phyloP scores from a whole-genome alignment of 2,113 vertebrate genomes.

The Cygnus atratus region DNA sequence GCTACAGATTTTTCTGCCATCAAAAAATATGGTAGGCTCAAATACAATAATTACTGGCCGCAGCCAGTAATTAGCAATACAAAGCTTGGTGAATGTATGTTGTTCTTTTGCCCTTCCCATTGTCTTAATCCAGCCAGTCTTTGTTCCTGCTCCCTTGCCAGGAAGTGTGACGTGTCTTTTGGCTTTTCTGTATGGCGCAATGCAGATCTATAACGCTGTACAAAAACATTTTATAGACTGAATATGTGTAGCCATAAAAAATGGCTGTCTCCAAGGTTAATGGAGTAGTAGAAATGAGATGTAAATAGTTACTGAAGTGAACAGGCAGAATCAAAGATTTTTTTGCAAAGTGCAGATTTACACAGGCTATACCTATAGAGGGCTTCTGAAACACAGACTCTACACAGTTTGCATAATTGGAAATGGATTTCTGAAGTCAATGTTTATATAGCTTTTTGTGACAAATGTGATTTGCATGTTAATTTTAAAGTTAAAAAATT shows the following conservation, averaged over 20 bases:
- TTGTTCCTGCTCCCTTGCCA: conserved; percentile 17
- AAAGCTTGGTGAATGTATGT: conserved; percentile 1
- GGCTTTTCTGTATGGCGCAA: conserved; percentile 3
- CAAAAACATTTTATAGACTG: conserved; percentile 8
- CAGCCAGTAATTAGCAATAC: neutral
- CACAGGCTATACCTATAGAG: neutral
- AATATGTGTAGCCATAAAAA: neutral
- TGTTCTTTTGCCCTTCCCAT: conserved; percentile 24
- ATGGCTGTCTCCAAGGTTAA: neutral
- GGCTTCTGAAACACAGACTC: neutral
- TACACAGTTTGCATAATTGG: neutral
- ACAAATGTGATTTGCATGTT: conserved; percentile 17
- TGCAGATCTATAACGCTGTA: conserved; percentile 37
- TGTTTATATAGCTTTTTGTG: neutral
- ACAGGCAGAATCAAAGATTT: neutral
- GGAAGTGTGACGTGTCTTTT: neutral
- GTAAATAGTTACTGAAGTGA: conserved; percentile 37
- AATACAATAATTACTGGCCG: neutral
- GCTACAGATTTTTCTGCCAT: neutral
- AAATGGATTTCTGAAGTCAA: conserved; percentile 12
- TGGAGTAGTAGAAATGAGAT: conserved; percentile 27
- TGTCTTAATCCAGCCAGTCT: neutral
- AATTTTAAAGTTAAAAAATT: neutral
- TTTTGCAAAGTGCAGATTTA: neutral
- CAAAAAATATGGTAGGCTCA: neutral